phyloP scores from a whole-genome alignment of 2,888 invertebrate species.

The Caenorhabditis angaria region DNA sequence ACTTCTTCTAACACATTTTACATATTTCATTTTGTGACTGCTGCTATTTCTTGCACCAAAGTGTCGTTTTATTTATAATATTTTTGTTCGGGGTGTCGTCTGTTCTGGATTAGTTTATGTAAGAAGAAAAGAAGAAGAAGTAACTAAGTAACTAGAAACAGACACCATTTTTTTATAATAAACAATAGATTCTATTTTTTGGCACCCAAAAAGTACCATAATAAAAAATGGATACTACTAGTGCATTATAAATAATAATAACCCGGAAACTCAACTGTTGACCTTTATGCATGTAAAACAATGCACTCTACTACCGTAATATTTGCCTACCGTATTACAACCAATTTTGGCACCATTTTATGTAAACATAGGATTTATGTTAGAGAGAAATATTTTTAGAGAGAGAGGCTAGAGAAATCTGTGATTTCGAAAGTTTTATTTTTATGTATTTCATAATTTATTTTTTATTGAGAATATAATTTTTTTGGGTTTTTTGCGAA shows the following conservation, averaged over 20 bases:
- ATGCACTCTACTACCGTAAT: conserved; percentile 4
- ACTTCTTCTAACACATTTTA: neutral
- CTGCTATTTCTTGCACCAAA: neutral
- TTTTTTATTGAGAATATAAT: too few species aligned
- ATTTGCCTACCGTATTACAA: neutral
- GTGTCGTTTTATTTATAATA: neutral
- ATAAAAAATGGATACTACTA: neutral
- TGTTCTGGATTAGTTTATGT: neutral
- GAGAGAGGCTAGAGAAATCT: too few species aligned
- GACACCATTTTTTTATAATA: neutral
- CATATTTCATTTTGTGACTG: neutral
- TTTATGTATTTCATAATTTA: too few species aligned
- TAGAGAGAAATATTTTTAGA: neutral
- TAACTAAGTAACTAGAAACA: neutral
- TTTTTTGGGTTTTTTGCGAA: too few species aligned
- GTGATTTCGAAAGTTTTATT: too few species aligned
- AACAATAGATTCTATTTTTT: too few species aligned
- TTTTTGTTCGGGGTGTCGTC: neutral
- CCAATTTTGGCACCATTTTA: conserved; percentile 1
- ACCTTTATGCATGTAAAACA: neutral
- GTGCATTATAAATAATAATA: neutral
- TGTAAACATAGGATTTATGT: neutral
- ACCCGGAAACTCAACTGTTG: conserved; percentile 1
- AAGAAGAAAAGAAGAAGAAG: too few species aligned
- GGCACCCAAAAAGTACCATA: neutral